Evolutionary conservation across 1,140 invertebrate species (phyloP).

Genomic region (Lepidurus packardi): DNA sequence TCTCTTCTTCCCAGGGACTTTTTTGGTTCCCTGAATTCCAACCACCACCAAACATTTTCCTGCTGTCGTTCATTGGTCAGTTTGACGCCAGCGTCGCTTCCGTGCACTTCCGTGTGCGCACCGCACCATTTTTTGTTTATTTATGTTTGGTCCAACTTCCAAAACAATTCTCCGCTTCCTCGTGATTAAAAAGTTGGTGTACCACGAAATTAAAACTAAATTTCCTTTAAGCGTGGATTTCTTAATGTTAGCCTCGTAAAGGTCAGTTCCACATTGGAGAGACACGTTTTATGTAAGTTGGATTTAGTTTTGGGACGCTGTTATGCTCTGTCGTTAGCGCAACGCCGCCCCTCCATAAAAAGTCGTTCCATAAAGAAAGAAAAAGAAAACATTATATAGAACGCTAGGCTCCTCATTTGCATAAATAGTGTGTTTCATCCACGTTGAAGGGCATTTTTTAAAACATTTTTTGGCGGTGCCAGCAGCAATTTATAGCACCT

Average conservation of each 20-base stretch:
- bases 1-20: neutral
- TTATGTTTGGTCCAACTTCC: neutral
- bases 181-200: neutral
- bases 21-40: neutral
- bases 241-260: no score
- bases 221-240: no score
- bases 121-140: neutral
- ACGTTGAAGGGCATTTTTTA: neutral
- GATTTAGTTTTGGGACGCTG: neutral
- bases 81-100: conserved; percentile 17
- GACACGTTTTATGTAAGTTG: no score
- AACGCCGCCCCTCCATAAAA: neutral
- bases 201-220: no score
- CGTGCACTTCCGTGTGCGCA: neutral
- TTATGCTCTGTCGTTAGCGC: neutral
- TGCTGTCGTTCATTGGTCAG: conserved; percentile 3
- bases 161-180: neutral
- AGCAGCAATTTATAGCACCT: neutral
- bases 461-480: neutral
- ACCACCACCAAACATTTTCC: neutral
- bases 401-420: neutral
- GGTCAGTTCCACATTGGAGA: no score
- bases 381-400: neutral
- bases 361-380: neutral
- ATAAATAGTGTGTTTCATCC: neutral